Evolutionary conservation across 2,888 invertebrate species (phyloP).

Genomic region (Drosophila paramelanica): DNA sequence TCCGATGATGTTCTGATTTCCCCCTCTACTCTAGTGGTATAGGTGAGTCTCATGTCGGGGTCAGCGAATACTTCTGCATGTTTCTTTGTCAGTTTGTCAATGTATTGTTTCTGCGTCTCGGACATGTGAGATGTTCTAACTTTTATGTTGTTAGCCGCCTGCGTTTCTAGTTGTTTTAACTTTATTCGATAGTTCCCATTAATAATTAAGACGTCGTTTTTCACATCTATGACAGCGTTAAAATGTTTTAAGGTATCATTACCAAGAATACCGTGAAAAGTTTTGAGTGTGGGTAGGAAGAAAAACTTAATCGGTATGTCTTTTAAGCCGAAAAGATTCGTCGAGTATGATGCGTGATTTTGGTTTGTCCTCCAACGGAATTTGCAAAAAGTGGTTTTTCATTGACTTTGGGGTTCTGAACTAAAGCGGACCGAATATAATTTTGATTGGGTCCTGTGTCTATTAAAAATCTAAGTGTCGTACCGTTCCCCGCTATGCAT

Average conservation of each 20-base stretch:
- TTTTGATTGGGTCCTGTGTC: background rate
- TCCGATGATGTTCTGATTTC: conserved; percentile 1
- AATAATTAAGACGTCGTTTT: background rate
- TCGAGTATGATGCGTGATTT: background rate
- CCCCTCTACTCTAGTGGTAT: conserved; percentile 1
- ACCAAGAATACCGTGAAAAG: background rate
- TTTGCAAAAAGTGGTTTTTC: background rate
- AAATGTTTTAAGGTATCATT: background rate
- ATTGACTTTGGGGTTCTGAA: background rate
- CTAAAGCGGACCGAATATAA: background rate
- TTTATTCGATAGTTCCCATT: background rate
- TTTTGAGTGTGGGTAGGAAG: background rate
- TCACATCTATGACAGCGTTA: background rate
- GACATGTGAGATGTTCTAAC: background rate
- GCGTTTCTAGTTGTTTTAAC: background rate
- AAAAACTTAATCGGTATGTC: background rate
- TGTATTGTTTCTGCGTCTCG: background rate
- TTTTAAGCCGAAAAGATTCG: background rate
- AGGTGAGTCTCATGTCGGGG: conserved; percentile 8
- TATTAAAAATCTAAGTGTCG: too few species aligned
- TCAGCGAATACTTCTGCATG: conserved; percentile 3
- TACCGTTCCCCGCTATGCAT: too few species aligned
- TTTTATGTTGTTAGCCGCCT: background rate
- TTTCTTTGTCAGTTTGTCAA: background rate
- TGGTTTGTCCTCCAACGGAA: background rate